Base-by-base conservation (phyloP, 2,113 vertebrate genomes). In the Nothocercus julius region DNA sequence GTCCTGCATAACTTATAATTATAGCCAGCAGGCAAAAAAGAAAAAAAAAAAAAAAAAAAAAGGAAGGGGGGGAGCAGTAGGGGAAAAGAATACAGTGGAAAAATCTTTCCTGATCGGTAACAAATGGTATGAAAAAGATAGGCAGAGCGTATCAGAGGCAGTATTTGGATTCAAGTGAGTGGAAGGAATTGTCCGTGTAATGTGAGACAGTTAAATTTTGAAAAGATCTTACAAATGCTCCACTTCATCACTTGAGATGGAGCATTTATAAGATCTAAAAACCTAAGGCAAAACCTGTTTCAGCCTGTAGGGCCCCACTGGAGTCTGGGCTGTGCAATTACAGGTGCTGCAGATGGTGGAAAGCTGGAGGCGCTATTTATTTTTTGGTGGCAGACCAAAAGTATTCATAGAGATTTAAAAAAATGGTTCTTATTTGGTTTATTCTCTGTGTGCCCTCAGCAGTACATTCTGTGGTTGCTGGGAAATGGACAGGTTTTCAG, bases 1-100 rank as follows among this genome's bases (percentile, higher is more conserved):
- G 91, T 93, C 92, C 93, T 96, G 94, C 68, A 91, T 66, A 96
- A 96, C 93, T 96, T 97, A 89, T 94, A 97, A 97, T 97, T 98
- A 98, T 96, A 97, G 92, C 93, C 76, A 94, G 93, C 95, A 97
- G 92, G 96, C 81, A 87, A 73, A 85, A 85, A 84, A 90, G 5
- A 22, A 22, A 22, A 11, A 24, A 21, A 22, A 21, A 49, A 49
- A 49, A 49, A 45, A 45, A 45, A 18, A 19, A 42, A 42, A 42
- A 42, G 14, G 14, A 42, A 5, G 8, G 19, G 8, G 11, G 21
- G 22, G 42, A 95, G 61, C 22, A 78, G 68, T 34, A 63, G 5
- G 28, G 21, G 45, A 85, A 93, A 86, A 93, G 66, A 95, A 93
- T 85, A 74, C 21, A 62, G 62, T 61, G 47, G 68, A 78, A 75